phyloP scores from a whole-genome alignment of 2,113 vertebrate species.

The Muntiacus reevesi region DNA sequence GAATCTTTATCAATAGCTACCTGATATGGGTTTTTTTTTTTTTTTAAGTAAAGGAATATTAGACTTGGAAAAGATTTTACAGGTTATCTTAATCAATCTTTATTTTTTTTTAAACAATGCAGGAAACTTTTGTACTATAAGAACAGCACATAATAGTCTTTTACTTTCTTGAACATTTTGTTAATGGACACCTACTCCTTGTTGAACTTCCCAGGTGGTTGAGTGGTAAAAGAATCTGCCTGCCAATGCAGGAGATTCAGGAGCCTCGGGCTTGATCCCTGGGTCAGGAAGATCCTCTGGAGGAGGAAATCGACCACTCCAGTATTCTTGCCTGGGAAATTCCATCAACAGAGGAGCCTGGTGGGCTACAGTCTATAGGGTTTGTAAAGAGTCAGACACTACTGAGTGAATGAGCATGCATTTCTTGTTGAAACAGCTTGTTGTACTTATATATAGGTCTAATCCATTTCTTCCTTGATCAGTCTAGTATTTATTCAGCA shows the following conservation, averaged over 20 bases:
- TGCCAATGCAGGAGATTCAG: not conserved
- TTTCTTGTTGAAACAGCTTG: not conserved
- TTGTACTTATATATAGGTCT: not conserved
- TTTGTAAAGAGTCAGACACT: not conserved
- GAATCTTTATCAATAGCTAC: not conserved
- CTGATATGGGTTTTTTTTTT: not conserved
- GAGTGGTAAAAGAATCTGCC: not conserved
- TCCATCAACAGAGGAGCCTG: not conserved
- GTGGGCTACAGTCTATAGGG: not conserved
- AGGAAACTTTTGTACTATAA: not conserved
- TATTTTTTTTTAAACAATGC: not conserved
- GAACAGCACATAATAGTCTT: not conserved
- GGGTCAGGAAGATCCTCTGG: not conserved
- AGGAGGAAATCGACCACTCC: not conserved
- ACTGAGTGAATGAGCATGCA: not conserved
- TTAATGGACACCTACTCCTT: not conserved
- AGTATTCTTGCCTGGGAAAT: not conserved
- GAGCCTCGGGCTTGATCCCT: not conserved
- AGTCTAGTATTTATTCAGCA: not conserved
- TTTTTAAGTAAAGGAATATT: not conserved
- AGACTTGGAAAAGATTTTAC: not conserved
- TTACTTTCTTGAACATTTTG: not conserved
- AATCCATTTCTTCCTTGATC: not conserved
- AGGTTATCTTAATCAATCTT: not conserved
- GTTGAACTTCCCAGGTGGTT: not conserved